Evolutionary conservation across 2,113 vertebrate species (phyloP).

Genomic region (Strix aluco): DNA sequence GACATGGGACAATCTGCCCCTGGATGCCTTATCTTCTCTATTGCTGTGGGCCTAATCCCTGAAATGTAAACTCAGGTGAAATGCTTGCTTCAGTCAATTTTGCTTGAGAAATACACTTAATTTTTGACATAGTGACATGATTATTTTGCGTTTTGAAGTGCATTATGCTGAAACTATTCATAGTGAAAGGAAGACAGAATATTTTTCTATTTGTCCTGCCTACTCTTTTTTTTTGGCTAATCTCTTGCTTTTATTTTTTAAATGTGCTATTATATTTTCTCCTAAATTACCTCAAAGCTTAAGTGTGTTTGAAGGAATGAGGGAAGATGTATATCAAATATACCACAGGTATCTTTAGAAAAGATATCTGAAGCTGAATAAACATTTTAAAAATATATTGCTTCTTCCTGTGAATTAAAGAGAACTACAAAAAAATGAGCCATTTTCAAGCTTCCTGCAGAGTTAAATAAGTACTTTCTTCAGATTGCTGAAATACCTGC

Average conservation of each 20-base stretch:
- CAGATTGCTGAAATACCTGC: not conserved
- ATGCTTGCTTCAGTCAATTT: not conserved
- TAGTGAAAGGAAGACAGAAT: constrained; percentile 38
- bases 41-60: not conserved
- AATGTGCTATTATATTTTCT: constrained; percentile 14
- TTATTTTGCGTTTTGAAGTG: constrained; percentile 57
- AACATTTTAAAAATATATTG: constrained; percentile 58
- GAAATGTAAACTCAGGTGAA: not conserved
- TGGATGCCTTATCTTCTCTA: not conserved
- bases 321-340: constrained; percentile 17
- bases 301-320: constrained; percentile 54
- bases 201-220: constrained; percentile 73
- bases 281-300: constrained; percentile 64
- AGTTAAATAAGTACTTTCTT: not conserved
- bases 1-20: not conserved
- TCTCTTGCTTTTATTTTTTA: constrained; percentile 34
- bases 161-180: constrained; percentile 35
- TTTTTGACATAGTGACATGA: constrained; percentile 14
- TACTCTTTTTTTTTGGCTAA: constrained; percentile 38
- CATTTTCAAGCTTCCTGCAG: not conserved
- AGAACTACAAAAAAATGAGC: constrained; percentile 1
- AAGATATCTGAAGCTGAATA: constrained; percentile 62
- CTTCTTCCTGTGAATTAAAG: constrained; percentile 40
- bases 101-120: not conserved
- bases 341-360: constrained; percentile 44